phyloP scores from a whole-genome alignment of 2,113 vertebrate species.

The Ardeotis arabs region DNA sequence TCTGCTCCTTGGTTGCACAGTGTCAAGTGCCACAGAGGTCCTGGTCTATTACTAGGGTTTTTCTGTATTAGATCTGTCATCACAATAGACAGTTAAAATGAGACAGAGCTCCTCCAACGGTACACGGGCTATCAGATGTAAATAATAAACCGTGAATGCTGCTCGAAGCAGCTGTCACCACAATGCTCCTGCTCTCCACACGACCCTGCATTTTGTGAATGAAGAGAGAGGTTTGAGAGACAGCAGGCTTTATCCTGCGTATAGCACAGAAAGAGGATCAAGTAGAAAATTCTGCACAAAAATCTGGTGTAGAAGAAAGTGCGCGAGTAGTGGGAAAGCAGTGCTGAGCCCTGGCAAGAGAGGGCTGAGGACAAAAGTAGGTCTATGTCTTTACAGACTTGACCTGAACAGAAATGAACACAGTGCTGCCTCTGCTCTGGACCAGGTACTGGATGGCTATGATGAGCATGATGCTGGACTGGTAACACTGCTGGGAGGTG shows the following conservation, averaged over 20 bases:
- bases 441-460: neutral
- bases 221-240: neutral
- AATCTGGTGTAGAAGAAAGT: neutral
- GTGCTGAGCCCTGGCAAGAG: neutral
- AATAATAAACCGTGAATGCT: neutral
- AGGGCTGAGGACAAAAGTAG: neutral
- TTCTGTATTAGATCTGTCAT: accelerated
- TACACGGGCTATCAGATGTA: neutral
- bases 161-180: neutral
- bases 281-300: neutral
- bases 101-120: neutral
- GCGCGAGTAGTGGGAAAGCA: neutral
- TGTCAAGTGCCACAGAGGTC: neutral
- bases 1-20: neutral
- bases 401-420: neutral
- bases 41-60: neutral
- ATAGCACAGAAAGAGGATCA: neutral
- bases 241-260: neutral
- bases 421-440: neutral
- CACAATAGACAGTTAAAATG: neutral
- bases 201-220: neutral
- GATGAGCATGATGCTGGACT: neutral
- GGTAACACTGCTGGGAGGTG: neutral
- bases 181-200: neutral
- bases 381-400: neutral